Evolutionary conservation across 2,113 vertebrate genomes (phyloP).

Genomic region (Axis porcinus): DNA sequence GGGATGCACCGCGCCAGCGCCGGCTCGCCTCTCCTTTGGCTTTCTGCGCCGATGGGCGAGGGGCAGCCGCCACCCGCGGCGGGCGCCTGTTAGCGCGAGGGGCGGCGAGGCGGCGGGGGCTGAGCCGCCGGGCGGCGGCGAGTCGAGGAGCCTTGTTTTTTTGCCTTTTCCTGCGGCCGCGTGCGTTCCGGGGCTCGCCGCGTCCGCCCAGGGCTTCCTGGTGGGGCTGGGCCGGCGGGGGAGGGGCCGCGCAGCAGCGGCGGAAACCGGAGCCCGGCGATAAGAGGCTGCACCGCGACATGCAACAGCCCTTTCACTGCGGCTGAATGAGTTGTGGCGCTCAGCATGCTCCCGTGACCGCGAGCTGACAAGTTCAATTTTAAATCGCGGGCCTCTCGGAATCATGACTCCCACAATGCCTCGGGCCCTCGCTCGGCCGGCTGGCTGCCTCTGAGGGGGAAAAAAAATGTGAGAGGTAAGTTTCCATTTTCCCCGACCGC

Average conservation of each 20-base stretch:
- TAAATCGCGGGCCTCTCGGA: constrained; percentile 58
- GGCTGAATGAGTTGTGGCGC: constrained; percentile 64
- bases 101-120: background rate
- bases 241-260: constrained; percentile 77
- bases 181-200: constrained; percentile 45
- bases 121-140: background rate
- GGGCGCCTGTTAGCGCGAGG: accelerated
- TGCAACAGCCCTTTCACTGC: constrained; percentile 65
- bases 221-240: constrained; percentile 73
- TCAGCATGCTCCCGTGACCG: constrained; percentile 74
- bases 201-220: constrained; percentile 78
- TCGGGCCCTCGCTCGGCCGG: constrained; percentile 66
- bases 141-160: background rate
- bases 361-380: constrained; percentile 51
- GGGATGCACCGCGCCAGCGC: constrained; percentile 44
- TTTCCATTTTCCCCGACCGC: constrained; percentile 1
- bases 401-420: constrained; percentile 76
- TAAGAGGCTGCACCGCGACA: constrained; percentile 73
- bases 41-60: accelerated
- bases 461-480: constrained; percentile 82
- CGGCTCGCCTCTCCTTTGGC: background rate
- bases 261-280: constrained; percentile 77
- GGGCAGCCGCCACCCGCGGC: accelerated
- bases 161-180: background rate
- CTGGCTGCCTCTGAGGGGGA: constrained; percentile 64